Evolutionary conservation across 2,797 vertebrate genomes (phyloP), one percentile per base, ranked within the genome.

Genomic region (Taeniopygia guttata): DNA sequence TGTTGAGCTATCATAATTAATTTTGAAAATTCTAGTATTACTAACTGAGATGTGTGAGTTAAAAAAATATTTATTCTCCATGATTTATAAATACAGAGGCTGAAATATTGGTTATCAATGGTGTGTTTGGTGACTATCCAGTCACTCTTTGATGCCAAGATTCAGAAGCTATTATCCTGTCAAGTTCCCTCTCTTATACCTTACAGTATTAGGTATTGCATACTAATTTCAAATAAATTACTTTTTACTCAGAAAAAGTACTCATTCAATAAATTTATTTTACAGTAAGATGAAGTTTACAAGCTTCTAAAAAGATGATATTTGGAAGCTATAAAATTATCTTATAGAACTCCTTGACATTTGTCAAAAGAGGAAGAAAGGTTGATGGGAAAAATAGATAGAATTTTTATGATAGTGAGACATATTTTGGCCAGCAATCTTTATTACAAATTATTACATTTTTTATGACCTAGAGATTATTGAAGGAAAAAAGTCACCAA

Each of bases 331-430:
- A 36, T 40, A 84, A 82, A 16, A 49, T 78, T 91, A 51, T 83
- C 36, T 54, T 64, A 20, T 13, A 69, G 26, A 76, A 6, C 16
- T 49, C 58, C 40, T 74, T 94, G 68, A 64, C 74, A 90, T 94
- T 94, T 95, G 19, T 73, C 72, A 80, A 87, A 88, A 72, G 42
- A 74, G 17, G 34, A 74, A 63, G 19, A 94, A 94, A 90, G 21
- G 11, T 87, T 93, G 86, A 87, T 38, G 6, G 13, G 38, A 85
- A 32, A 21, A 52, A 16, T 62, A 49, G 93, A 73, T 6, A 8
- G 13, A 75, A 88, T 3, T 3, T 7, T 87, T 74, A 59, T 27
- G 38, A 67, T 55, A 60, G 8, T 36, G 23, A 93, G 90, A 52
- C 1, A 11, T 40, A 68, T 16, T 63, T 93, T 91, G 6, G 2